Conservation (phyloP, 2,888 invertebrate species). For the Trissolcus brochymenae region DNA sequence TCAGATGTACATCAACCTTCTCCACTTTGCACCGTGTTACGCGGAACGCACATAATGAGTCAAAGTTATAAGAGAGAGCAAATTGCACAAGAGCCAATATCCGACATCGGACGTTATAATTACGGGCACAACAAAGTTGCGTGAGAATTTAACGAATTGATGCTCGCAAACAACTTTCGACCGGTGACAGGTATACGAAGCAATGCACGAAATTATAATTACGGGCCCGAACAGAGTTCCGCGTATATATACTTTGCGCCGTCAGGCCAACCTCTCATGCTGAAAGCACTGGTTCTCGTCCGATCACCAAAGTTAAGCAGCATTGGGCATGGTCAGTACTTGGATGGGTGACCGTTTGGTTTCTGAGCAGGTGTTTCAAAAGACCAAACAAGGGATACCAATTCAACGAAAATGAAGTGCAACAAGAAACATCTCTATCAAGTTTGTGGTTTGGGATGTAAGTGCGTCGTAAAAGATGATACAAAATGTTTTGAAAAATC, state of each 20-base stretch:
- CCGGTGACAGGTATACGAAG: slow-evolving; percentile 25
- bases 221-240: slow-evolving; percentile 18
- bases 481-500: too few relatives aligned
- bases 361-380: too few relatives aligned
- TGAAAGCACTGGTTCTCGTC: too few relatives aligned
- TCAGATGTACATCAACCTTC: slow-evolving; percentile 50
- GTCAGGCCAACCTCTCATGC: slow-evolving; percentile 8
- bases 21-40: slow-evolving; percentile 55
- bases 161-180: slow-evolving; percentile 44
- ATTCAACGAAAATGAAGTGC: too few relatives aligned
- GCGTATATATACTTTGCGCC: slow-evolving; percentile 20
- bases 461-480: too few relatives aligned
- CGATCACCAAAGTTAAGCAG: too few relatives aligned
- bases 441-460: too few relatives aligned
- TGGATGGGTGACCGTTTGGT: too few relatives aligned
- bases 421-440: too few relatives aligned
- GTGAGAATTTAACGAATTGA: slow-evolving; percentile 51
- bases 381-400: too few relatives aligned
- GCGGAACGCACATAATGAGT: slow-evolving; percentile 49
- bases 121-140: slow-evolving; percentile 51
- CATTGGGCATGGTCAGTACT: too few relatives aligned
- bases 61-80: slow-evolving; percentile 44
- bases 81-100: slow-evolving; percentile 42
- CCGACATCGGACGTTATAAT: slow-evolving; percentile 51
- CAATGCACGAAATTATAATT: slow-evolving; percentile 45